A percentile compares a stretch with the other conserved stretches of the same genome.
phyloP scores from a whole-genome alignment of 2,888 invertebrate genomes.

The Trichogramma evanescens region DNA sequence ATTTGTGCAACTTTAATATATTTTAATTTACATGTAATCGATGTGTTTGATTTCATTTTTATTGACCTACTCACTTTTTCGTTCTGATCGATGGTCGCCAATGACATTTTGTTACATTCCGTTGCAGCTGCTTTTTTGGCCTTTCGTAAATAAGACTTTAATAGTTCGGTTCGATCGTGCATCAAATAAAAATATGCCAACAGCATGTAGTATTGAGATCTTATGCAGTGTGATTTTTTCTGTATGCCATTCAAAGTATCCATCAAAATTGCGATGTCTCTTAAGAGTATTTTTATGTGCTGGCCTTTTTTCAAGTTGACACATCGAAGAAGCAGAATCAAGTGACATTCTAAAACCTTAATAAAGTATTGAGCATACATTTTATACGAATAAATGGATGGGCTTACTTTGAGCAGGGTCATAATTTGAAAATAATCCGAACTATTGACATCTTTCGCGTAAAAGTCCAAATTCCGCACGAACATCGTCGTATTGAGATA shows the following conservation, averaged over 20 bases:
- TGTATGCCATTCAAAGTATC: conserved; percentile 12
- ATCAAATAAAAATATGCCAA: conserved; percentile 26
- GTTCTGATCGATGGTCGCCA: conserved; percentile 29
- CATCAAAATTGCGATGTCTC: conserved; percentile 19
- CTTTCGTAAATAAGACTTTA: conserved; percentile 16
- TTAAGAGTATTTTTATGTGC: conserved; percentile 17
- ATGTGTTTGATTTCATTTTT: not conserved
- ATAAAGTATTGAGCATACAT: not conserved
- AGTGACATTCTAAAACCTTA: conserved; percentile 30
- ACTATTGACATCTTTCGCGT: not conserved
- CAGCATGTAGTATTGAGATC: conserved; percentile 27
- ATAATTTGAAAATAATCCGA: conserved; percentile 9
- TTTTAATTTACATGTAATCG: not conserved
- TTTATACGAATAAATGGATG: not conserved
- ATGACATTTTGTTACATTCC: conserved; percentile 25
- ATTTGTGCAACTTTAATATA: not conserved
- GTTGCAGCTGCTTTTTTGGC: conserved; percentile 21
- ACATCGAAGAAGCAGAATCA: conserved; percentile 27
- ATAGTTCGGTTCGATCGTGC: conserved; percentile 14
- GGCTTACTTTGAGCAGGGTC: conserved; percentile 15
- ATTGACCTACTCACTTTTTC: conserved; percentile 27
- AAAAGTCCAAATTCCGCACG: conserved; percentile 6
- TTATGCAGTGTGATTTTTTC: conserved; percentile 18
- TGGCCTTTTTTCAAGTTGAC: conserved; percentile 27
- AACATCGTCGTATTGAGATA: conserved; percentile 6